Evolutionary conservation across 2,797 vertebrate genomes (phyloP).

Genomic region (Sebastiscus albofasciatus): DNA sequence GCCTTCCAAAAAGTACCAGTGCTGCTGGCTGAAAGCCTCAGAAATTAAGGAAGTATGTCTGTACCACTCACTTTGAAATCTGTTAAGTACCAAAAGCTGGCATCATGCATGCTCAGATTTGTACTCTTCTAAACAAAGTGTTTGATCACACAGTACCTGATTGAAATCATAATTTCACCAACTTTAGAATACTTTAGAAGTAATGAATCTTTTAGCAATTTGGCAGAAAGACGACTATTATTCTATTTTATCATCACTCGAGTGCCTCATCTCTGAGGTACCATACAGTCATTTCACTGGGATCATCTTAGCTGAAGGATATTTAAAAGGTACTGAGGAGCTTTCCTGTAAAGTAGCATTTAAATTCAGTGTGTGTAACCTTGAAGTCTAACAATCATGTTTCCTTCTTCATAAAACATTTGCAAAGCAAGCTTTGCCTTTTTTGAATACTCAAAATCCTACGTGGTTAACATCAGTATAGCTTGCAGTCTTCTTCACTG

Average conservation of each 20-base stretch:
- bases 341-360: not conserved
- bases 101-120: not conserved
- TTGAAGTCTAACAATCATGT: not conserved
- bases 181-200: not conserved
- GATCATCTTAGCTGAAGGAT: not conserved
- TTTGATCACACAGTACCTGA: not conserved
- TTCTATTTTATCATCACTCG: not conserved
- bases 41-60: constrained; percentile 2
- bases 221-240: not conserved
- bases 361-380: not conserved
- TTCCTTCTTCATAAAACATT: not conserved
- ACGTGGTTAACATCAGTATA: not conserved
- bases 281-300: not conserved
- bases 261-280: not conserved
- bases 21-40: constrained; percentile 18
- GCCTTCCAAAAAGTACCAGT: not conserved
- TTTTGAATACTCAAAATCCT: not conserved
- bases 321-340: not conserved
- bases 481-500: not conserved
- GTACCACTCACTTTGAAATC: not conserved
- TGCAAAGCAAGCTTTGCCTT: not conserved
- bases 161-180: not conserved
- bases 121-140: not conserved
- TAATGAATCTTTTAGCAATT: not conserved
- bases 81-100: not conserved